A percentile compares a stretch with the other conserved stretches of the same genome.
phyloP scores from a whole-genome alignment of 2,888 invertebrate genomes.

The Amphipoea oculea region DNA sequence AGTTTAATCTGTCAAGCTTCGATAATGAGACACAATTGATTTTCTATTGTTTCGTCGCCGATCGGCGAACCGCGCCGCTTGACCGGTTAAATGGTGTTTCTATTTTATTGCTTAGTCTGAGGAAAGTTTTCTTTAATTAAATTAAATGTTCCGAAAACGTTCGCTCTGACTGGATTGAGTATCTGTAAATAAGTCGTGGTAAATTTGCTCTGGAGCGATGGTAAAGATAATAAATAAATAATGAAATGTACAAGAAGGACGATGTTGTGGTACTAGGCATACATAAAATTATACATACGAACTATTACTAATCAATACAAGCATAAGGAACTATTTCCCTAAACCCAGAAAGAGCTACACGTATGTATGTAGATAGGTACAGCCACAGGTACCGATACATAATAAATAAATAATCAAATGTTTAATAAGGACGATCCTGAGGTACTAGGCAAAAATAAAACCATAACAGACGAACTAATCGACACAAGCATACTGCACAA shows the following conservation, averaged over 20 bases:
- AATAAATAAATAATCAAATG: background rate
- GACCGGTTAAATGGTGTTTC: background rate
- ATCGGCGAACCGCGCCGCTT: too few relatives aligned
- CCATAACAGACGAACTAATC: background rate
- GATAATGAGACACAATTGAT: too few relatives aligned
- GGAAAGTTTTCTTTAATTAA: background rate
- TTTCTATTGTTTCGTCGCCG: too few relatives aligned
- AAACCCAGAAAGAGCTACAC: constrained; percentile 5
- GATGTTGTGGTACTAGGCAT: background rate
- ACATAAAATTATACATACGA: constrained; percentile 8
- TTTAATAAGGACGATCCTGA: background rate
- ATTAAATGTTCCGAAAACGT: background rate
- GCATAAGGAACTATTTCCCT: constrained; percentile 4
- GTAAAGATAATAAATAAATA: background rate
- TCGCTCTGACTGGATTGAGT: background rate
- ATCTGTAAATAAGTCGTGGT: background rate
- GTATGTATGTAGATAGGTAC: too few relatives aligned
- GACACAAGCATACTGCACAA: background rate
- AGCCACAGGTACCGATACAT: too few relatives aligned
- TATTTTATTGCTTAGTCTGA: background rate
- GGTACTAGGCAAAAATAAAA: constrained; percentile 11
- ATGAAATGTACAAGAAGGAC: background rate
- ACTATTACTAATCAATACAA: background rate
- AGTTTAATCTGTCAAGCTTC: background rate
- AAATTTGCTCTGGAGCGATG: background rate